These are phyloP conservation scores for Kryptolebias ocellatus DNA, from an alignment of 2,797 vertebrate genomes.

Conservation along the genomic window DNA sequence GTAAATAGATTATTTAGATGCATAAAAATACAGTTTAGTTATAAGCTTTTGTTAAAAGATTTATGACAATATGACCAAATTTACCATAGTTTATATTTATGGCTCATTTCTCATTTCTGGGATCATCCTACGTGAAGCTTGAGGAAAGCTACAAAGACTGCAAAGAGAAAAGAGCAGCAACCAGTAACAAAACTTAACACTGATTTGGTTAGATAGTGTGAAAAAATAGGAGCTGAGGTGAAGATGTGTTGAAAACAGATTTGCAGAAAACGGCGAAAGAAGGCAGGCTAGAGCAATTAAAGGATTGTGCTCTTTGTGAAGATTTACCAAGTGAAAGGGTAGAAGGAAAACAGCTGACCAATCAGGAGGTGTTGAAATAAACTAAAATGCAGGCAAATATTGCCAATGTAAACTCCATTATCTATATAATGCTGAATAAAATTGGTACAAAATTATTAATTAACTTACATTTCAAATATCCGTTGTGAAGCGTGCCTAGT, in stretches of 20 bases:
- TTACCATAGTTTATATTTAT: not conserved
- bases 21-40: not conserved
- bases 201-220: slow-evolving; percentile 1
- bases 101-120: too few species aligned
- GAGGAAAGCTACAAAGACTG: not conserved
- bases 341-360: not conserved
- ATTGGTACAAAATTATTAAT: too few species aligned
- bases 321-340: not conserved
- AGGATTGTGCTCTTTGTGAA: not conserved
- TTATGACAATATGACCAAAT: too few species aligned
- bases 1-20: not conserved
- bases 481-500: too few species aligned
- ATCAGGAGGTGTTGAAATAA: not conserved
- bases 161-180: not conserved
- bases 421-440: too few species aligned
- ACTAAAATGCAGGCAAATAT: not conserved
- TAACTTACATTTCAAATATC: too few species aligned
- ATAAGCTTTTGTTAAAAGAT: too few species aligned
- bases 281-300: not conserved
- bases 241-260: not conserved
- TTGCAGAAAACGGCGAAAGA: not conserved
- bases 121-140: too few species aligned
- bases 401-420: too few species aligned
- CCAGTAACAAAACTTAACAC: not conserved
- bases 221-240: not conserved